Conservation (phyloP, 2,113 vertebrate species). For the Ginglymostoma cirratum region DNA sequence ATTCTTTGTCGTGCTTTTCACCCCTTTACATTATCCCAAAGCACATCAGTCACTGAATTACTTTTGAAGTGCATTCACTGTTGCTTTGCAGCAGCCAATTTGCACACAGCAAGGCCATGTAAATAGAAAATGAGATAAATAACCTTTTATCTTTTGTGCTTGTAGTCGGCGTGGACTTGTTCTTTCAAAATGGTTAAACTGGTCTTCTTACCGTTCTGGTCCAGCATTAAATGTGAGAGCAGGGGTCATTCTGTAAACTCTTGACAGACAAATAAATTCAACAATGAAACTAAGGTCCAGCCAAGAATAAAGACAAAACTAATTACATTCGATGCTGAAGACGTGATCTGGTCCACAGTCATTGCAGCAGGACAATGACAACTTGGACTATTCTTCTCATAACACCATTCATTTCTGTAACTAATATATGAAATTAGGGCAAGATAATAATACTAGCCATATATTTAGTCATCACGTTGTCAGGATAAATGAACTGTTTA, state of each 20-base stretch:
- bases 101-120: not conserved
- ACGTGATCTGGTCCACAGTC: not conserved
- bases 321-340: conserved; percentile 56
- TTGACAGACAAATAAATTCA: conserved; percentile 66
- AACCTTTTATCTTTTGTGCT: conserved; percentile 48
- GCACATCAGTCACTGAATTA: not conserved
- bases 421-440: not conserved
- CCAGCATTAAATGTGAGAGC: conserved; percentile 60
- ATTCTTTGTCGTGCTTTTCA: not conserved
- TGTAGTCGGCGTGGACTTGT: conserved; percentile 46
- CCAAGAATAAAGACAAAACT: conserved; percentile 69
- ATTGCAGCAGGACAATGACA: not conserved
- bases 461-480: not conserved
- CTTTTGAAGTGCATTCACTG: not conserved
- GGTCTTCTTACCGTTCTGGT: conserved; percentile 43
- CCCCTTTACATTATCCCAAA: not conserved
- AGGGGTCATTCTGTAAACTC: conserved; percentile 62
- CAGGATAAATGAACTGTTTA: not conserved
- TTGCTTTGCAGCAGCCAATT: not conserved
- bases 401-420: not conserved
- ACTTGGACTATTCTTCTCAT: conserved; percentile 12
- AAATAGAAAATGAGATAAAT: not conserved
- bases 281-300: conserved; percentile 67
- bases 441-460: not conserved
- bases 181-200: conserved; percentile 48